A percentile compares a stretch with the other conserved stretches of the same genome.
These are phyloP conservation scores for Charaxes varanes DNA, from an alignment of 1,140 invertebrate genomes.

Conservation along the genomic window DNA sequence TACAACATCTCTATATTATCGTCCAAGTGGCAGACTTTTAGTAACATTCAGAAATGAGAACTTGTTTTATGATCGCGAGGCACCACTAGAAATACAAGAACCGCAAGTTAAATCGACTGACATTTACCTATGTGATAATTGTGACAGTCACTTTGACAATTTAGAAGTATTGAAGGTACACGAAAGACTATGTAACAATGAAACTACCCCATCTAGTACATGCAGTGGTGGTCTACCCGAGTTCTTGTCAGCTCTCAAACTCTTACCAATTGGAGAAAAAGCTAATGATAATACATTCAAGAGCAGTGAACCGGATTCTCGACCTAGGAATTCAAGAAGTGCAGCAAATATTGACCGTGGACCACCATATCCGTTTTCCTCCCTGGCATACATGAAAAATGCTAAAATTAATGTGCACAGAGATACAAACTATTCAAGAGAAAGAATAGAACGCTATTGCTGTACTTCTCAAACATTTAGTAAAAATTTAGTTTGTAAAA, in stretches of 20 bases:
- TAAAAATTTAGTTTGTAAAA: constrained; percentile 59
- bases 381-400: constrained; percentile 57
- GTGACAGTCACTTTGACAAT: constrained; percentile 76
- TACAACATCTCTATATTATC: constrained; percentile 82
- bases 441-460: constrained; percentile 65
- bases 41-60: constrained; percentile 86
- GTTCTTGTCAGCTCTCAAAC: constrained; percentile 53
- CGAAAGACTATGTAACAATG: constrained; percentile 65
- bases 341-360: constrained; percentile 52
- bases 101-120: constrained; percentile 65
- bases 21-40: constrained; percentile 77
- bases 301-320: constrained; percentile 24
- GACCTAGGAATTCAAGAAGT: constrained; percentile 40
- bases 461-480: constrained; percentile 38
- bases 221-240: constrained; percentile 45
- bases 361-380: constrained; percentile 69
- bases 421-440: constrained; percentile 49
- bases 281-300: constrained; percentile 14
- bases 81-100: constrained; percentile 31
- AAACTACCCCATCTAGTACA: constrained; percentile 30
- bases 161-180: constrained; percentile 52
- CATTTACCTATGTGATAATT: constrained; percentile 84
- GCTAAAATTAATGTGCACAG: constrained; percentile 47
- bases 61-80: constrained; percentile 75
- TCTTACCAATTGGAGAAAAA: constrained; percentile 29